Conservation (phyloP, 2,113 vertebrate genomes). For the Barbus barbus region DNA sequence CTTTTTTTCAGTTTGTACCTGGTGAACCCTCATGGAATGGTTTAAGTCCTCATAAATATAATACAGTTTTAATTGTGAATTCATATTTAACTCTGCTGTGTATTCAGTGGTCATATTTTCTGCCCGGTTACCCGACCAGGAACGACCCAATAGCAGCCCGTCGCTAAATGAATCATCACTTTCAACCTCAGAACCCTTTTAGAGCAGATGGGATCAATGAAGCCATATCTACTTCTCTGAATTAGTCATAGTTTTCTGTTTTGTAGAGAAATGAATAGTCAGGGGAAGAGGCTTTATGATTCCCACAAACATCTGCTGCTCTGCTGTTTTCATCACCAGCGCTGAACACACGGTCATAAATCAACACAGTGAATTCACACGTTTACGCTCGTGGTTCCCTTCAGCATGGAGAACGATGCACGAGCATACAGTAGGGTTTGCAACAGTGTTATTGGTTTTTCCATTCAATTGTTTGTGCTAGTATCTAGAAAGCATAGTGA, state of each 20-base stretch:
- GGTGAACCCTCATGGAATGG: background rate
- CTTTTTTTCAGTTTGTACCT: background rate
- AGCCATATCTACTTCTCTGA: conserved; percentile 15
- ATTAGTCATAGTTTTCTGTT: conserved; percentile 43
- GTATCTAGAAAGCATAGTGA: background rate
- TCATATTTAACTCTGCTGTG: background rate
- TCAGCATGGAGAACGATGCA: background rate
- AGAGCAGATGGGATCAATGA: conserved; percentile 36
- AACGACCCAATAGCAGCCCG: background rate
- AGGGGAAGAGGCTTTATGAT: conserved; percentile 30
- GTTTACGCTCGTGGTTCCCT: background rate
- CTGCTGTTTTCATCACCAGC: conserved; percentile 16
- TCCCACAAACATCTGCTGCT: conserved; percentile 41
- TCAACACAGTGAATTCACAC: background rate
- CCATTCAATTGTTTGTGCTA: background rate
- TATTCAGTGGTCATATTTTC: background rate
- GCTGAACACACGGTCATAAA: background rate
- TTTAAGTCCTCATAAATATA: background rate
- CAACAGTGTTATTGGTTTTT: background rate
- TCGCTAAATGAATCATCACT: background rate
- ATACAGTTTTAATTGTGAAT: background rate
- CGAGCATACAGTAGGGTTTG: background rate
- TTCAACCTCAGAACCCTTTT: conserved; percentile 12
- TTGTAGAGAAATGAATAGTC: conserved; percentile 41
- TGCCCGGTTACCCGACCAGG: background rate